Base-by-base conservation (phyloP, 2,888 invertebrate genomes). In the Drosophila trichaetosa region DNA sequence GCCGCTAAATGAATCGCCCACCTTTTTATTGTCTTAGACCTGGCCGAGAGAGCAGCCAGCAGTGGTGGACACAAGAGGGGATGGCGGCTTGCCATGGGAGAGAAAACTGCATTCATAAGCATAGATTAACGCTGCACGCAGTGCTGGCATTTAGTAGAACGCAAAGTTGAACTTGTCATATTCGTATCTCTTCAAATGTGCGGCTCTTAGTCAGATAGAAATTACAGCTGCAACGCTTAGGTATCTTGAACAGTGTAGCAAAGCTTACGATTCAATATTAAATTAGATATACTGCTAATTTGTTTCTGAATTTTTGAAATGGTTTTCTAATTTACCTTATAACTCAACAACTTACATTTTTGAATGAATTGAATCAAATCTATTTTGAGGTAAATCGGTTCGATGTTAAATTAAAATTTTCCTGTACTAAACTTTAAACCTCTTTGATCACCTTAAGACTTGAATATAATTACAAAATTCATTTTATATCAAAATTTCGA, bases 141-240 rank as follows among this genome's bases (percentile, higher is more conserved):
- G 80, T 74, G 27, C 63, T 80, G 75, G 80, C 87, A 84, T 83
- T 89, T 87, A 87, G 89, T 87, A 71, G 76, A 87, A 74, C 73
- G 76, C 82, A 54, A 82, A 79, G 85, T 77, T 79, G 73, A 87
- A 89, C 89, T 89, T 87, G 87, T 89, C 87, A 89, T 85, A 77
- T 72, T 83, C 83, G 83, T 87, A 89, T 87, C 87, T 87, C 87
- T 80, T 89, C 83, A 89, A 89, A 72, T 67, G 89, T 88, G 80
- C 85, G 82, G 80, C 79, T 69, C 80, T 66, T 63, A 71, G 80
- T 67, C 79, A 68, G 61, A 73, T 68, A 66, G 78, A 73, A 69
- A 66, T 68, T 67, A 58, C 63, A 61, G 67, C 49, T 61, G 40
- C 62, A 52, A 21, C 36, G 71, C 60, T 16, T 36, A 62, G 64